Evolutionary conservation across 2,888 invertebrate species (phyloP).

Genomic region (Epirrhoe tristata): DNA sequence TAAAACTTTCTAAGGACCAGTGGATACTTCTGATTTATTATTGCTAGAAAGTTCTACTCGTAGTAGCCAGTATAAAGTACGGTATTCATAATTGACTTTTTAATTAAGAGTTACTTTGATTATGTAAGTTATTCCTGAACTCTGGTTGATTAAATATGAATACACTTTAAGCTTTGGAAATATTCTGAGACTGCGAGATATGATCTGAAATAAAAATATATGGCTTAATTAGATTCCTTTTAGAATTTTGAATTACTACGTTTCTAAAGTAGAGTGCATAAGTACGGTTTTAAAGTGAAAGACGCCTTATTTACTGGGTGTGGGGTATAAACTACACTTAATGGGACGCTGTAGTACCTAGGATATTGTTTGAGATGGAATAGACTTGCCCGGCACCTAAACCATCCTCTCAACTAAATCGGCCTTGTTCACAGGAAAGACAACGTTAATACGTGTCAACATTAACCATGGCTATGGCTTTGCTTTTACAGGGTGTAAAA

Average conservation of each 20-base stretch:
- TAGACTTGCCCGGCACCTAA: too few relatives aligned
- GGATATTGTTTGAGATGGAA: too few relatives aligned
- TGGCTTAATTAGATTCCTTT: background rate
- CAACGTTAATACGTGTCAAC: too few relatives aligned
- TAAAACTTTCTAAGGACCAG: background rate
- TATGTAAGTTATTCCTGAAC: slow-evolving; percentile 47
- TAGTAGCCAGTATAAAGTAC: slow-evolving; percentile 27
- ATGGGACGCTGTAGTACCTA: too few relatives aligned
- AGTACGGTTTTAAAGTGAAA: background rate
- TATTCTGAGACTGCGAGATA: background rate
- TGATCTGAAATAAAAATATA: background rate
- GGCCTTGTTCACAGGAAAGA: too few relatives aligned
- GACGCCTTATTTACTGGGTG: too few relatives aligned
- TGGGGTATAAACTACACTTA: too few relatives aligned
- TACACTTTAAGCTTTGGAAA: slow-evolving; percentile 23
- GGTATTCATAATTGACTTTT: slow-evolving; percentile 62
- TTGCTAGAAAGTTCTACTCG: slow-evolving; percentile 33
- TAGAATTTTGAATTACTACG: background rate
- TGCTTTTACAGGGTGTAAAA: too few relatives aligned
- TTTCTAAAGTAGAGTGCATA: background rate
- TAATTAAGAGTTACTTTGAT: slow-evolving; percentile 63
- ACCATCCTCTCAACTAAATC: too few relatives aligned
- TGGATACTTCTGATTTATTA: slow-evolving; percentile 38
- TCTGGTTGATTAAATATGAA: slow-evolving; percentile 51
- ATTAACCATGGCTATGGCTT: too few relatives aligned